Conservation (phyloP, 2,113 vertebrate species). For the Jacana jacana region DNA sequence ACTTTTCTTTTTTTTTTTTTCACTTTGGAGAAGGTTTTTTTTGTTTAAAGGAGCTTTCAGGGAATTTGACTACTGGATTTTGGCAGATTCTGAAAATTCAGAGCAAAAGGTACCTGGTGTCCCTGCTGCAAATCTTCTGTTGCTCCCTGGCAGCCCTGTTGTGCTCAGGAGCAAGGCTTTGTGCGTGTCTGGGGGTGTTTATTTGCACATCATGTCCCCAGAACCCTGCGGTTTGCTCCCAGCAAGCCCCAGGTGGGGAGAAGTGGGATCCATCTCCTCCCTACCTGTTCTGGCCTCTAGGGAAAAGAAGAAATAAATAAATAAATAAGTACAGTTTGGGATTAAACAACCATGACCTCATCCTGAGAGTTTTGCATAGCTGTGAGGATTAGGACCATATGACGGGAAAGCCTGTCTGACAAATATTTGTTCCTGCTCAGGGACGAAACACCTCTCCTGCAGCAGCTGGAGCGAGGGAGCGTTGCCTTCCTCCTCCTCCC, state of each 20-base stretch:
- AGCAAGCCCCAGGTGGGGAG: neutral
- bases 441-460: neutral
- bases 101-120: neutral
- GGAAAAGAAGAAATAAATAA: neutral
- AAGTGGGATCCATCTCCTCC: neutral
- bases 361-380: conserved; percentile 20
- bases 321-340: neutral
- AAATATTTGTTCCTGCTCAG: conserved; percentile 36
- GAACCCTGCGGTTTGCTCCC: neutral
- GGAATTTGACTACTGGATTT: neutral
- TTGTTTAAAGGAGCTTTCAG: neutral
- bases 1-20: neutral
- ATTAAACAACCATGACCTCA: conserved; percentile 50
- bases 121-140: neutral
- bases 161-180: neutral
- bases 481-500: neutral
- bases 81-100: neutral
- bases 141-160: neutral
- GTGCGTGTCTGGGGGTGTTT: neutral
- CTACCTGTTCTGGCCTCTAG: conserved; percentile 10
- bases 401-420: conserved; percentile 38
- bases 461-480: neutral
- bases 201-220: neutral
- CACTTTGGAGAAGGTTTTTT: neutral
- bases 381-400: conserved; percentile 44